Base-by-base conservation (phyloP, 2,888 invertebrate genomes). In the Cephalotes varians region DNA sequence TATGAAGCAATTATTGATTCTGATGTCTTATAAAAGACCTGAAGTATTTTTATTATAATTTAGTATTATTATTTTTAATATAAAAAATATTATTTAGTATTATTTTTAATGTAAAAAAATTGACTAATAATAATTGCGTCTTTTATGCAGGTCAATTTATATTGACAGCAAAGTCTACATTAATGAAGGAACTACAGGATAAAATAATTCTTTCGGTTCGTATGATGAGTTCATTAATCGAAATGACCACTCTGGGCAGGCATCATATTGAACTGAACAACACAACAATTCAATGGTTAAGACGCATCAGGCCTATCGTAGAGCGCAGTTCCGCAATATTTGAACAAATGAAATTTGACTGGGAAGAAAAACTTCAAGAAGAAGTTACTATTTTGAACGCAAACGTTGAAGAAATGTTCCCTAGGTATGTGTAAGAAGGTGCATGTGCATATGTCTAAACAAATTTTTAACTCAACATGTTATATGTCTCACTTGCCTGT, bases 271-370 rank as follows among this genome's bases (percentile, higher is more conserved):
- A 96, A 71, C 95, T 98, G 2, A 98, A 98, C 92, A 96, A 97
- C n/a, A 96, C 95, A 60, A 98, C 98, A 0, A 96, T 99, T 0
- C 97, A 97, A 88, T 98, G 98, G 98, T 95, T 98, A 1, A 96
- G 96, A 85, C 96, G 97, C 51, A 98, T 99, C 71, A 97, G 97
- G 91, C 97, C 97, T 0, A 96, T 98, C 81, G 97, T 98, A 91
- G 97, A 98, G 47, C 96, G 96, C 90, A 98, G 98, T 93, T 97
- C 98, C 69, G 96, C 96, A 12, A 95, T 97, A 89, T 98, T 97
- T 93, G 98, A 99, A 95, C 96, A 97, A 28, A 96, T 96, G 81
- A 98, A 98, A 95, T 97, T 96, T 86, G 96, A 97, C 88, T 97
- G 98, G 94, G 99, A 99, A 95, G 98, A 98, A 91, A 95, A 96